Conservation (phyloP, 1,140 invertebrate genomes). For the Conus betulinus region DNA sequence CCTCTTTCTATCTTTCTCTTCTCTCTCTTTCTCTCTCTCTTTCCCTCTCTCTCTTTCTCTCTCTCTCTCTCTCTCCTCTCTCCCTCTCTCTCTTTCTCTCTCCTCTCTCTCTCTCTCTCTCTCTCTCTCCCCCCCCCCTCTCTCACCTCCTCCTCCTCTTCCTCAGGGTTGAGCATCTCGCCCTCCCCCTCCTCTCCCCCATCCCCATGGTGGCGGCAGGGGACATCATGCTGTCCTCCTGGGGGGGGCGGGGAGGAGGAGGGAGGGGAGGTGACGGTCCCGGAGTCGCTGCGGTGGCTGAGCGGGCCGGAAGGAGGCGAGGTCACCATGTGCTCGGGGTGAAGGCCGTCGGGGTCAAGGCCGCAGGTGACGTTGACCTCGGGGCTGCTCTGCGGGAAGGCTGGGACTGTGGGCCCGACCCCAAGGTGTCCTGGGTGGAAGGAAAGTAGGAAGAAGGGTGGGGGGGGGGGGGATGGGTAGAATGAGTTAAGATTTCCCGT, state of each 20-base stretch:
- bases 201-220: not conserved
- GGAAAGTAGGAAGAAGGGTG: not conserved
- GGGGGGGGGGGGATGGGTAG: too few relatives aligned
- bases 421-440: conserved; percentile 63
- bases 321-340: not conserved
- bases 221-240: not conserved
- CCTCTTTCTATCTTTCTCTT: too few relatives aligned
- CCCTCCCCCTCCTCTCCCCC: not conserved
- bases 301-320: not conserved
- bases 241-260: not conserved
- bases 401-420: conserved; percentile 79
- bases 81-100: too few relatives aligned
- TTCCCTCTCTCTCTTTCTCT: too few relatives aligned
- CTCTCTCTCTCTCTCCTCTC: too few relatives aligned
- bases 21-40: too few relatives aligned
- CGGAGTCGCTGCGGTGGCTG: not conserved
- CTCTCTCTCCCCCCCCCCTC: not conserved
- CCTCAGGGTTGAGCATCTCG: not conserved
- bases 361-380: conserved; percentile 76
- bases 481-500: too few relatives aligned
- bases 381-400: conserved; percentile 79
- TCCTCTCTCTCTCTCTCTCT: not conserved
- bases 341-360: conserved; percentile 53
- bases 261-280: not conserved
- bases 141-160: not conserved